A percentile compares a stretch with the other conserved stretches of the same genome.
Evolutionary conservation across 2,113 vertebrate genomes (phyloP).

Genomic region (Chionis minor): DNA sequence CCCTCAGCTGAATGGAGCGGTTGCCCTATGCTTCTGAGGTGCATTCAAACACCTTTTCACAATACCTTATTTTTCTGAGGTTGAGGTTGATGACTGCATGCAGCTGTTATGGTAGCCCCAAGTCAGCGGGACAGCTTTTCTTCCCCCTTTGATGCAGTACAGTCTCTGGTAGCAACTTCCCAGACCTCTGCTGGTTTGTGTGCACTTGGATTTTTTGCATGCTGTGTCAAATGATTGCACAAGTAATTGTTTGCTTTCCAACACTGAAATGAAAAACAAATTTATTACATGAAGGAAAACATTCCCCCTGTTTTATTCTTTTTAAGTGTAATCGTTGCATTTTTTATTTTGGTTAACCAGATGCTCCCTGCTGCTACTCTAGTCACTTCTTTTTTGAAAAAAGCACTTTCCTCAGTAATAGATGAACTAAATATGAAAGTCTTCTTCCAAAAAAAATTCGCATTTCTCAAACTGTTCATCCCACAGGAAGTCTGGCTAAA

Average conservation of each 20-base stretch:
- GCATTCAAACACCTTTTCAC: not conserved
- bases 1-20: not conserved
- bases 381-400: not conserved
- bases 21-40: not conserved
- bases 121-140: not conserved
- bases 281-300: conserved; percentile 8
- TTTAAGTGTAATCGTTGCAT: not conserved
- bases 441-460: not conserved
- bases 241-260: conserved; percentile 42
- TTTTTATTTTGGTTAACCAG: not conserved
- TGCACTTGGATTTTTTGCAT: not conserved
- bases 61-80: not conserved
- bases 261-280: conserved; percentile 40
- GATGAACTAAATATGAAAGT: not conserved
- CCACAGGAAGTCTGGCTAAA: not conserved
- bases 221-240: conserved; percentile 24
- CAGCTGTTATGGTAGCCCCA: not conserved
- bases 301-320: conserved; percentile 26
- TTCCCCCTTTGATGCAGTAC: not conserved
- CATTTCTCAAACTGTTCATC: not conserved
- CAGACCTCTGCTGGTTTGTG: not conserved
- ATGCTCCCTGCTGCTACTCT: not conserved
- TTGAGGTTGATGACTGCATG: not conserved
- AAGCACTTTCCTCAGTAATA: not conserved
- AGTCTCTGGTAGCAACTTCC: not conserved